phyloP scores from a whole-genome alignment of 2,113 vertebrate species.

The Chinchilla lanigera region DNA sequence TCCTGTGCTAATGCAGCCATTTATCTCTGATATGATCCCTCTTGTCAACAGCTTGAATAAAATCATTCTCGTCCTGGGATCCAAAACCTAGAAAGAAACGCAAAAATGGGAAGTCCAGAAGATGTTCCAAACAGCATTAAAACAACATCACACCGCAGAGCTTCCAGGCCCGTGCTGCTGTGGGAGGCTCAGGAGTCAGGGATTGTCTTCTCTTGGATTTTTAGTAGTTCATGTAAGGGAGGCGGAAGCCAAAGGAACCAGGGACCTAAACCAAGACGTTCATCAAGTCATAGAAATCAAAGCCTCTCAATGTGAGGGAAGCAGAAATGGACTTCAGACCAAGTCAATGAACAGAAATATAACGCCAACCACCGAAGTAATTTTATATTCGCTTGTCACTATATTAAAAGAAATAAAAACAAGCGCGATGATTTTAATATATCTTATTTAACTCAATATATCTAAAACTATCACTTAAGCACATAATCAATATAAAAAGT shows the following conservation, averaged over 20 bases:
- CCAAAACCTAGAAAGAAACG: slow-evolving; percentile 90
- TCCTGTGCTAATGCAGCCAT: slow-evolving; percentile 98
- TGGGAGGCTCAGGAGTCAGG: not conserved
- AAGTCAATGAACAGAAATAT: not conserved
- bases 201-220: not conserved
- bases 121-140: not conserved
- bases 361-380: not conserved
- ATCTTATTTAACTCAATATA: not conserved
- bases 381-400: not conserved
- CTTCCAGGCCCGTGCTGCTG: not conserved
- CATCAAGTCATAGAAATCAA: not conserved
- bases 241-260: not conserved
- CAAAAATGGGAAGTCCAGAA: not conserved
- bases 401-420: not conserved
- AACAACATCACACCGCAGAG: not conserved
- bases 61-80: slow-evolving; percentile 97
- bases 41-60: slow-evolving; percentile 98
- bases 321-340: not conserved
- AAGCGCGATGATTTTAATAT: not conserved
- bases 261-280: not conserved
- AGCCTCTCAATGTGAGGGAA: not conserved
- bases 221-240: not conserved
- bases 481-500: not conserved
- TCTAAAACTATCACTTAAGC: not conserved
- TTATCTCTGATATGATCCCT: slow-evolving; percentile 94